Conservation (phyloP, 2,888 invertebrate species). For the Eutolmus rufibarbis region DNA sequence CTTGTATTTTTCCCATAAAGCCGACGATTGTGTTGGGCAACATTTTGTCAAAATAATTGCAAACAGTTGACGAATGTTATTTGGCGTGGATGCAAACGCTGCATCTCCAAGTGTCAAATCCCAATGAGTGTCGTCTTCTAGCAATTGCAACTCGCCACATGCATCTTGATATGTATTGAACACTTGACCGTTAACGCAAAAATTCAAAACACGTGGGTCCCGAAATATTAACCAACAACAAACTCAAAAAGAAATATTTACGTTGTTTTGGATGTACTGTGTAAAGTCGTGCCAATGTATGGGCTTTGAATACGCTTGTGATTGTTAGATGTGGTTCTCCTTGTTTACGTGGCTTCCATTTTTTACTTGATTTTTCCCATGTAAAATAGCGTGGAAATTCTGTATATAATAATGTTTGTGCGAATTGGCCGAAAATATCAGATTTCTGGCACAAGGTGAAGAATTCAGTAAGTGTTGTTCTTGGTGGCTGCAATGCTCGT, state of each 20-base stretch:
- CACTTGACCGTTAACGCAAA: not conserved
- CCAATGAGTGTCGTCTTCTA: not conserved
- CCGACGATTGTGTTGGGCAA: not conserved
- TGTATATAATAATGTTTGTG: slow-evolving; percentile 47
- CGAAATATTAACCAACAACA: slow-evolving; percentile 48
- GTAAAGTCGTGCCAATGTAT: slow-evolving; percentile 50
- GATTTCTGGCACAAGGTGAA: not conserved
- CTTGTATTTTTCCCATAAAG: not conserved
- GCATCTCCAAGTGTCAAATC: slow-evolving; percentile 40
- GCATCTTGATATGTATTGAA: not conserved
- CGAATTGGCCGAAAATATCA: not conserved
- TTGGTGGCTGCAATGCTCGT: not conserved
- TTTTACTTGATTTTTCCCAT: slow-evolving; percentile 53
- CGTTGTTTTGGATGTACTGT: slow-evolving; percentile 54
- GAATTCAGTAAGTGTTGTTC: not conserved
- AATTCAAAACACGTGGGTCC: not conserved
- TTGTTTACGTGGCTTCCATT: slow-evolving; percentile 52
- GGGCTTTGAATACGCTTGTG: too few relatives aligned
- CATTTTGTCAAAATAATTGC: slow-evolving; percentile 42
- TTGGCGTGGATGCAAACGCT: slow-evolving; percentile 29
- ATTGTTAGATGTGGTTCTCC: too few relatives aligned
- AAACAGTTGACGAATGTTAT: slow-evolving; percentile 21
- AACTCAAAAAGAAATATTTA: slow-evolving; percentile 51
- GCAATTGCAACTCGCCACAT: not conserved
- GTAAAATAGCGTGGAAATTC: slow-evolving; percentile 54